Evolutionary conservation across 2,888 invertebrate genomes (phyloP).

Genomic region (Villa cingulata): DNA sequence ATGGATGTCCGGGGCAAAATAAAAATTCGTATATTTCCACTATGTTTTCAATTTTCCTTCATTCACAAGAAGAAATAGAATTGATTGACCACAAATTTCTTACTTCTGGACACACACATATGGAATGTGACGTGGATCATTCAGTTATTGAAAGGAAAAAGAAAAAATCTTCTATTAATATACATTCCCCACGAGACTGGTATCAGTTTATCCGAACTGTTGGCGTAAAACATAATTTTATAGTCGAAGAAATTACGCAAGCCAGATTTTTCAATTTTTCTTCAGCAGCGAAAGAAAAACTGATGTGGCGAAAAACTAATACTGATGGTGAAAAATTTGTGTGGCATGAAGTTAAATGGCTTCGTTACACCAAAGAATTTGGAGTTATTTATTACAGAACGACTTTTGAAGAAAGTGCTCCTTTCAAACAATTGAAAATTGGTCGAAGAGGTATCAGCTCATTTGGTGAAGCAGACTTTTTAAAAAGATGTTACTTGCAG

Average conservation of each 20-base stretch:
- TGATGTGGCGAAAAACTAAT: neutral
- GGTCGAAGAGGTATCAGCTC: neutral
- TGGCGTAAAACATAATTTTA: neutral
- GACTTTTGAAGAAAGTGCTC: neutral
- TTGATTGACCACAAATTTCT: slow-evolving; percentile 13
- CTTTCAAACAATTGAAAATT: neutral
- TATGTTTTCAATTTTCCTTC: slow-evolving; percentile 9
- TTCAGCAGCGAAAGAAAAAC: neutral
- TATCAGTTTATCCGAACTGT: neutral
- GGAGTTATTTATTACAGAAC: neutral
- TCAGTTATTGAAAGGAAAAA: neutral
- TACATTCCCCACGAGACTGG: neutral
- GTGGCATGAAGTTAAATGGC: neutral
- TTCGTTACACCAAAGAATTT: neutral
- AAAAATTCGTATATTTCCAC: slow-evolving; percentile 3
- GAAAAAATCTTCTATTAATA: neutral
- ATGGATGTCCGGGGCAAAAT: neutral
- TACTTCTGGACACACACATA: slow-evolving; percentile 10
- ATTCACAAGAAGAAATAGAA: slow-evolving; percentile 12
- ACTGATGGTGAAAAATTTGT: neutral
- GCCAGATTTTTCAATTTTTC: neutral
- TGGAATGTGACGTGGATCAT: neutral
- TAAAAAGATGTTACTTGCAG: neutral
- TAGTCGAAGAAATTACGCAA: neutral
- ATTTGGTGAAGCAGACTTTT: neutral